Percentiles rank a stretch among this genome's conserved stretches.
Evolutionary conservation across 2,888 invertebrate genomes (phyloP).

Genomic region (Amblyteles armatorius): DNA sequence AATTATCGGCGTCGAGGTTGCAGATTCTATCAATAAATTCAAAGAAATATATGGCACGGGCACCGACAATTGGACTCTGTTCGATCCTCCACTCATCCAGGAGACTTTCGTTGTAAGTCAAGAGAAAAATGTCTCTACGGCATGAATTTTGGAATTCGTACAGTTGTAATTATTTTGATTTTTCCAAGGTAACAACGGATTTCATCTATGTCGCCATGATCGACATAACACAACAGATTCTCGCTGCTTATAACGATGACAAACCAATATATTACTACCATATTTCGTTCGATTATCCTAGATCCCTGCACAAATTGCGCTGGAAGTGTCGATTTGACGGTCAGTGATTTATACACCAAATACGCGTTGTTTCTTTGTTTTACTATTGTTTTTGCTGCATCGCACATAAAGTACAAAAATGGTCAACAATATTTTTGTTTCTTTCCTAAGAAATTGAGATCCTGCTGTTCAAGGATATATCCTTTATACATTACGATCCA

Average conservation of each 20-base stretch:
- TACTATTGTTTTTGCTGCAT: not conserved
- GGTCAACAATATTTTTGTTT: not conserved
- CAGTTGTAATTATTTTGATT: not conserved
- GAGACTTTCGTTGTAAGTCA: not conserved
- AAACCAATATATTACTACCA: slow-evolving; percentile 69
- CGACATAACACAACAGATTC: slow-evolving; percentile 33
- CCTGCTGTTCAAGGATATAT: not conserved
- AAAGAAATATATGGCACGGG: not conserved
- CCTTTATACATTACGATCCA: not conserved
- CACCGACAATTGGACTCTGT: not conserved
- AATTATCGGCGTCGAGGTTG: not conserved
- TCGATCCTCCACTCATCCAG: not conserved
- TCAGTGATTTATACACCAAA: slow-evolving; percentile 82
- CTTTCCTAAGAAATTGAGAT: not conserved
- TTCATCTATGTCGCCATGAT: slow-evolving; percentile 23
- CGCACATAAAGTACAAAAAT: not conserved
- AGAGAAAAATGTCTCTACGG: not conserved
- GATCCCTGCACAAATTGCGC: not conserved
- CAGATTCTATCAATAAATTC: not conserved
- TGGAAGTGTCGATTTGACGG: not conserved
- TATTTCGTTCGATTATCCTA: slow-evolving; percentile 53
- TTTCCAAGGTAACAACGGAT: slow-evolving; percentile 18
- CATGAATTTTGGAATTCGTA: not conserved
- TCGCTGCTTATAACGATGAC: slow-evolving; percentile 3
- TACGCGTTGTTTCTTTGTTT: slow-evolving; percentile 77